These are phyloP conservation scores for Argopecten irradians DNA, from an alignment of 1,140 invertebrate genomes.

Conservation along the genomic window DNA sequence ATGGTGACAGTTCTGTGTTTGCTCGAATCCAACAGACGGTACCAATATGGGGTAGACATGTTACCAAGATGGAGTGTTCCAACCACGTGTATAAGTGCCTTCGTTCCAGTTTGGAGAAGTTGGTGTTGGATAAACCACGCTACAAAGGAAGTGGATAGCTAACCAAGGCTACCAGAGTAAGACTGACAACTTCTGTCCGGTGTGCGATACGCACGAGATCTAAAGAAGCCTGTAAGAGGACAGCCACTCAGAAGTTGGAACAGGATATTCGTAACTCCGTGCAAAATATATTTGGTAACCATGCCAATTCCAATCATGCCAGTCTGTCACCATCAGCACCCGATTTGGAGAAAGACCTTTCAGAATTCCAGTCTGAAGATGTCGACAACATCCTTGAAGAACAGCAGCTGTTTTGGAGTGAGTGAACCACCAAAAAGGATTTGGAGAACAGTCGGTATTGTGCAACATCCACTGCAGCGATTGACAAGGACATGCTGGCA, in stretches of 20 bases:
- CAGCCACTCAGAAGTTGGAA: slow-evolving; percentile 31
- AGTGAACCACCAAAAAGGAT: not conserved
- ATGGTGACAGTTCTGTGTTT: slow-evolving; percentile 76
- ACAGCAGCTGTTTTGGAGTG: not conserved
- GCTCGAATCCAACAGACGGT: slow-evolving; percentile 62
- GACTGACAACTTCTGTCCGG: slow-evolving; percentile 52
- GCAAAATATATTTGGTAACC: slow-evolving; percentile 43
- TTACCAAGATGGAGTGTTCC: slow-evolving; percentile 73
- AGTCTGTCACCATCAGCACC: not conserved
- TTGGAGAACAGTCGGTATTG: not conserved
- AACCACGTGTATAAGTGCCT: slow-evolving; percentile 73
- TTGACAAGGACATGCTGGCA: too few species aligned
- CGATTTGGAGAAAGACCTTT: not conserved
- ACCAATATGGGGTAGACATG: slow-evolving; percentile 62
- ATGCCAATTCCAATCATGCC: slow-evolving; percentile 38
- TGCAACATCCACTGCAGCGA: too few species aligned
- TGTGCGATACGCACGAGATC: slow-evolving; percentile 36
- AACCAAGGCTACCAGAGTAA: not conserved
- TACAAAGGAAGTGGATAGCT: slow-evolving; percentile 38
- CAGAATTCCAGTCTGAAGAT: not conserved
- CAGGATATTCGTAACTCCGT: slow-evolving; percentile 45
- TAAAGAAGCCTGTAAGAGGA: slow-evolving; percentile 21
- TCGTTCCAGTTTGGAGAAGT: slow-evolving; percentile 56
- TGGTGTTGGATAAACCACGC: slow-evolving; percentile 38
- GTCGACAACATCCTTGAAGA: not conserved